These are phyloP conservation scores for Virgularia gustaviana DNA, from an alignment of 92 coral and sea anemone genomes.

Conservation along the genomic window DNA sequence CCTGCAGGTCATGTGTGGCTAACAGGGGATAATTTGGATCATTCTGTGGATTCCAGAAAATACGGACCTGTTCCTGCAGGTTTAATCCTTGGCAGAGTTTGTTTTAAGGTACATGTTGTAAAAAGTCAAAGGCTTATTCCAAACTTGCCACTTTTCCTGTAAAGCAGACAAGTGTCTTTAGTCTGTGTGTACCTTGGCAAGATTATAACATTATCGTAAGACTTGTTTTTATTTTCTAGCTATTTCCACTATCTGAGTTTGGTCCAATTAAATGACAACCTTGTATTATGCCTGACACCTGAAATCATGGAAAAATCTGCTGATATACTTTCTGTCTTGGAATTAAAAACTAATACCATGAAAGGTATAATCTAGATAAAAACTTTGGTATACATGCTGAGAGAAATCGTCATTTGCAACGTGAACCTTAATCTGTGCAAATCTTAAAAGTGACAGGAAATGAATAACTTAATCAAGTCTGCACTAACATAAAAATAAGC, in stretches of 20 bases:
- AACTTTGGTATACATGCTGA: no score
- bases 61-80: conserved; percentile 95
- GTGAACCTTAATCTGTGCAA: no score
- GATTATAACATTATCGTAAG: background rate
- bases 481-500: no score
- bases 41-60: conserved; percentile 85
- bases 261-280: conserved; percentile 61
- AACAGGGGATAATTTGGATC: conserved; percentile 77
- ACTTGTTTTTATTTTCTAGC: conserved; percentile 45
- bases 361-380: background rate
- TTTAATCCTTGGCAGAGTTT: conserved; percentile 79
- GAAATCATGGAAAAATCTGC: no score
- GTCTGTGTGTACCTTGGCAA: background rate
- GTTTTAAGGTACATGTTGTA: conserved; percentile 81
- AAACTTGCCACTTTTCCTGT: background rate
- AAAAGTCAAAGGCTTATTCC: background rate
- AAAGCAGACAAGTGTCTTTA: background rate
- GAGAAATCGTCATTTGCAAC: no score
- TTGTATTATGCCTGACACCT: no score
- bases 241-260: conserved; percentile 78
- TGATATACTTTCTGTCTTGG: no score
- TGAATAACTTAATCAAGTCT: no score
- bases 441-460: no score
- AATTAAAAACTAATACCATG: no score
- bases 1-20: conserved; percentile 98